phyloP scores from a whole-genome alignment of 2,888 invertebrate genomes.

The Caenorhabditis japonica region DNA sequence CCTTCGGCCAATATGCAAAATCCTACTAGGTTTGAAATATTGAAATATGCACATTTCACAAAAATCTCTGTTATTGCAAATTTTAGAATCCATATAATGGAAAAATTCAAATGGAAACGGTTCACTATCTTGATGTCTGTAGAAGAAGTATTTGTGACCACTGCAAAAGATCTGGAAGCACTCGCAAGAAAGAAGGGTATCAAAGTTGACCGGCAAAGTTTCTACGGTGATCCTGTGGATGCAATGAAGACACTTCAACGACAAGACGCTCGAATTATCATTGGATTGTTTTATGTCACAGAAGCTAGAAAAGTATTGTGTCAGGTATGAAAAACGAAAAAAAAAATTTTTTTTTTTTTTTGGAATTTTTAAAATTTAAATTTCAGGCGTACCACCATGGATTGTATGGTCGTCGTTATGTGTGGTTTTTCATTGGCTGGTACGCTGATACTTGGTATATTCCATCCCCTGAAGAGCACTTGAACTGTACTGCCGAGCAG shows the following conservation, averaged over 20 bases:
- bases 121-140: constrained; percentile 98
- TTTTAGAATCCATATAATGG: constrained; percentile 89
- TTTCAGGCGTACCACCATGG: constrained; percentile 86
- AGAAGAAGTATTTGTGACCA: constrained; percentile 87
- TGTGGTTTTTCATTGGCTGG: constrained; percentile 99
- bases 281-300: constrained; percentile 97
- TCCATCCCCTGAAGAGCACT: constrained; percentile 85
- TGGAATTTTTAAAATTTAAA: background rate
- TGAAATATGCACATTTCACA: constrained; percentile 86
- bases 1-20: constrained; percentile 96
- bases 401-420: constrained; percentile 93
- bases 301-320: constrained; percentile 96
- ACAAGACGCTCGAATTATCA: constrained; percentile 96
- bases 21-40: constrained; percentile 67
- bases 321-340: constrained; percentile 82
- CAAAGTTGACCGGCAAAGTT: constrained; percentile 95
- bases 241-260: constrained; percentile 89
- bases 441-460: constrained; percentile 99
- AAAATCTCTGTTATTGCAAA: constrained; percentile 79
- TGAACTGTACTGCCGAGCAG: constrained; percentile 89
- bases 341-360: background rate
- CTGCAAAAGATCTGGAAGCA: constrained; percentile 95
- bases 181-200: constrained; percentile 92
- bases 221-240: constrained; percentile 95
- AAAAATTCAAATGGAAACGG: constrained; percentile 96